Evolutionary conservation across 2,797 vertebrate genomes (phyloP).

Genomic region (Mormyrus proboscirostris): DNA sequence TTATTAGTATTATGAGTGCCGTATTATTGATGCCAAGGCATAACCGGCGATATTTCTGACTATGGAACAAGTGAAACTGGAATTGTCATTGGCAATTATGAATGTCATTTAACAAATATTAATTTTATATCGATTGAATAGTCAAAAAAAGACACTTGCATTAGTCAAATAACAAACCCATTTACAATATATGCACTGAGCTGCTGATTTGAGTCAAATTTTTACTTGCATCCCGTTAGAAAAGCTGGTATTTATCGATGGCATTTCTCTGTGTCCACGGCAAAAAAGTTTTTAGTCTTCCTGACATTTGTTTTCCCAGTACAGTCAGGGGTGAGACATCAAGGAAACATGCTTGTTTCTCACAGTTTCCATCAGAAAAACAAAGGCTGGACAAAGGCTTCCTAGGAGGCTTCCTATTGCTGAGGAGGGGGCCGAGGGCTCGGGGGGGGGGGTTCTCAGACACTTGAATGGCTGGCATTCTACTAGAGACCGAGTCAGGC

Average conservation of each 20-base stretch:
- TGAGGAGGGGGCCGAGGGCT: conserved; percentile 8
- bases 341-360: conserved; percentile 34
- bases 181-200: background rate
- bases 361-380: conserved; percentile 49
- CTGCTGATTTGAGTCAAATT: background rate
- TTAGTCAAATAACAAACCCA: background rate
- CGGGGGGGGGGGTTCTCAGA: background rate
- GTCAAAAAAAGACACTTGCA: background rate
- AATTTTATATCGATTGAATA: background rate
- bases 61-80: background rate
- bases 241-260: background rate
- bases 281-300: background rate
- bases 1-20: background rate
- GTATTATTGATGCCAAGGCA: background rate
- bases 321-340: conserved; percentile 22
- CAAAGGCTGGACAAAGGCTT: conserved; percentile 18
- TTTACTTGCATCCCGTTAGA: background rate
- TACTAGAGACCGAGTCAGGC: background rate
- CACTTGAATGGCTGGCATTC: background rate
- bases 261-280: background rate
- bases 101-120: background rate
- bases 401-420: background rate
- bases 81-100: background rate
- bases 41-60: background rate
- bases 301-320: background rate